Base-by-base conservation (phyloP, 2,113 vertebrate genomes). In the Hylia prasina region DNA sequence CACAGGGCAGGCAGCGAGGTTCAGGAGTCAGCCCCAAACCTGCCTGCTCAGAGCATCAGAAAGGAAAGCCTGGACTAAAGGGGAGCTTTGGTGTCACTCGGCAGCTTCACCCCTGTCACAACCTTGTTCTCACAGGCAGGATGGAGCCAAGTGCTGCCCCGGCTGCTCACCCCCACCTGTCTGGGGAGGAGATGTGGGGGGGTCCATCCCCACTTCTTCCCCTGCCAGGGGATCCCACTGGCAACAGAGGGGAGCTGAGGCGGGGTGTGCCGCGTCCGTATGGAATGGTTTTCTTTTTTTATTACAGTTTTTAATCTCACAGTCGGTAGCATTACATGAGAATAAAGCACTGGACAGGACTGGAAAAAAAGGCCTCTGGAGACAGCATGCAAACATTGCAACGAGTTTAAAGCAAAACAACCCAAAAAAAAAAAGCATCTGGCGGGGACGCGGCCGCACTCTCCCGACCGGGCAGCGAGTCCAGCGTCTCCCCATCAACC, bases 261-360 rank as follows among this genome's bases (percentile, higher is more conserved):
- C 57, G 0, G 77, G 93, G 50, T 8, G 75, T 81, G 73, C 95
- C 54, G 81, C 81, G 82, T 97, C 98, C 97, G 89, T 98, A 98
- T 96, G 98, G 99, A 98, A 99, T 98, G 98, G 98, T 90, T 40
- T 50, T n/a, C n/a, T n/a, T 88, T 42, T 39, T 99, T 99, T 99
- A 99, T 99, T 99, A 98, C 96, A 85, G 93, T 98, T 98, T 82
- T 95, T 98, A 98, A 98, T 99, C 98, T 98, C 98, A 98, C 97
- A 98, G 97, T 98, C 87, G 98, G 98, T 98, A 98, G 98, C 98
- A 98, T 98, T 98, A 98, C 97, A 98, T 84, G 97, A 97, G 97
- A 97, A 97, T 97, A 98, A 99, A 99, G 99, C 98, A 98, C 98
- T 98, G 97, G 98, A 99, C 99, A 99, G 98, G 98, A 98, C 99